Conservation (phyloP, 2,888 invertebrate species). For the Timandra comae region DNA sequence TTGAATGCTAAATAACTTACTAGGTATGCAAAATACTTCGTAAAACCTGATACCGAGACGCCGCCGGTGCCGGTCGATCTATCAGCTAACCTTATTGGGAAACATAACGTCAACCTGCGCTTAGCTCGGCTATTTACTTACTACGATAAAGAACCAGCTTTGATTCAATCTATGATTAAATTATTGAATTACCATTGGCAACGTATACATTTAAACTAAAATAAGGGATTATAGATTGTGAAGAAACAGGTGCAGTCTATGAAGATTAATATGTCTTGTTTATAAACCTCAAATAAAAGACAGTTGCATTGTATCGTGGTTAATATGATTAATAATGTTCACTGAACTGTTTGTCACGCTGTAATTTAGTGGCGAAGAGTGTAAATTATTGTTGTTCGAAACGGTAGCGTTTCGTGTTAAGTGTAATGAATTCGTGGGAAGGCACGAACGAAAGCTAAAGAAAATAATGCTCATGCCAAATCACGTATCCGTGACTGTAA, state of each 20-base stretch:
- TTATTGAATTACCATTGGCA: conserved; percentile 43
- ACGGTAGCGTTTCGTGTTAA: conserved; percentile 17
- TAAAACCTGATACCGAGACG: conserved; percentile 33
- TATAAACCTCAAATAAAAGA: no score
- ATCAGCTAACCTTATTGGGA: conserved; percentile 48
- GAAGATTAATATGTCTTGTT: no score
- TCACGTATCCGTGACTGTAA: conserved; percentile 30
- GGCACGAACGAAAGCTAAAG: conserved; percentile 16
- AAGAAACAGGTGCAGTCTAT: no score
- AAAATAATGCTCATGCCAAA: conserved; percentile 29
- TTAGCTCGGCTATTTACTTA: conserved; percentile 29
- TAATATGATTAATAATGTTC: conserved; percentile 19
- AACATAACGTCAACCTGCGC: conserved; percentile 37
- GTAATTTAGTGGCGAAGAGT: no score
- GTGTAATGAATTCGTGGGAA: conserved; percentile 33
- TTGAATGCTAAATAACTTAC: conserved; percentile 54
- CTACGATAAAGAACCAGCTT: conserved; percentile 32
- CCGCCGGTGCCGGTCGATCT: conserved; percentile 31
- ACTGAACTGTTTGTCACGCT: conserved; percentile 13
- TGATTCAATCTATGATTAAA: conserved; percentile 28
- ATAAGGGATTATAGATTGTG: no score
- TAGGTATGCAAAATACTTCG: conserved; percentile 43
- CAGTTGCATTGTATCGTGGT: neutral
- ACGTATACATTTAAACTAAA: no score
- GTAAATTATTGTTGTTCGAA: conserved; percentile 1